These are phyloP conservation scores for Solen grandis DNA, from an alignment of 1,140 invertebrate species.

Conservation along the genomic window DNA sequence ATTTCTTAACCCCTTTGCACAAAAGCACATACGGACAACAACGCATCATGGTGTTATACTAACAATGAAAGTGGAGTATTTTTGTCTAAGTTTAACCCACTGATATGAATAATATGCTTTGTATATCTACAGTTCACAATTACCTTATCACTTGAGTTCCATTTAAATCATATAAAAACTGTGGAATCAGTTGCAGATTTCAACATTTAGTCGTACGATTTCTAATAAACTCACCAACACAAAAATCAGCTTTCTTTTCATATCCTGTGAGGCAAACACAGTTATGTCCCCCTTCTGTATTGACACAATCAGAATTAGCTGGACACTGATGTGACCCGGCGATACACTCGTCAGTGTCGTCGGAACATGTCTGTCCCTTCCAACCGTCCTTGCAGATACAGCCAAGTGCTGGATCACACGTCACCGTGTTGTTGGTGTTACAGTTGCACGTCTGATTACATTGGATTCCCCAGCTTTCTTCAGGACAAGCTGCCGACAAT, in stretches of 20 bases:
- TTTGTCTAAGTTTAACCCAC: too few relatives aligned
- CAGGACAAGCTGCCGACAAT: constrained; percentile 27
- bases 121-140: too few relatives aligned
- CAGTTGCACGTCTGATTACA: constrained; percentile 29
- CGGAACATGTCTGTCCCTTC: constrained; percentile 2
- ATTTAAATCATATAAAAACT: too few relatives aligned
- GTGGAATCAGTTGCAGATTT: too few relatives aligned
- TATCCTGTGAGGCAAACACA: not conserved
- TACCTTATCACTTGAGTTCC: too few relatives aligned
- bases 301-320: not conserved
- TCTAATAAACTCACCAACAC: not conserved
- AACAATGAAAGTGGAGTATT: too few relatives aligned
- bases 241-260: not conserved
- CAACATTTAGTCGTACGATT: too few relatives aligned
- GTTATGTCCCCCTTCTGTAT: not conserved
- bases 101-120: too few relatives aligned
- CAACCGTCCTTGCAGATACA: constrained; percentile 35
- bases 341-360: constrained; percentile 31
- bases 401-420: constrained; percentile 29
- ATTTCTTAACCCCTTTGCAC: too few relatives aligned
- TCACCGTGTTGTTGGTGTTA: not conserved
- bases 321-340: not conserved
- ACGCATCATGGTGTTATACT: too few relatives aligned
- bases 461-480: constrained; percentile 32
- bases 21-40: too few relatives aligned